Evolutionary conservation across 2,888 invertebrate genomes (phyloP).

Genomic region (Elegia similella): DNA sequence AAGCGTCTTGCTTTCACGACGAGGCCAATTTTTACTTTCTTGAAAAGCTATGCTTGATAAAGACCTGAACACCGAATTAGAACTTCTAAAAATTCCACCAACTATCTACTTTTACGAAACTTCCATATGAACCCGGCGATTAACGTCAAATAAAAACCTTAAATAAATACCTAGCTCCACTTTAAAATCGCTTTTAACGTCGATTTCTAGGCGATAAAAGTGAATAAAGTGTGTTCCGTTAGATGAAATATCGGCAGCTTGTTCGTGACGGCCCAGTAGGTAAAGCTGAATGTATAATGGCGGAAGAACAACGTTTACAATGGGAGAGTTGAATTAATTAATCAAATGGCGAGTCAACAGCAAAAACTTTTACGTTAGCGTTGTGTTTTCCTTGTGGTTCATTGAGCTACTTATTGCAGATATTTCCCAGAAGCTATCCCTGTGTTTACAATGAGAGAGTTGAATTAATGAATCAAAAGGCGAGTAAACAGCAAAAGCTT

Average conservation of each 20-base stretch:
- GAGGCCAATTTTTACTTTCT: too few species aligned
- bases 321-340: neutral
- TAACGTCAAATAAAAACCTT: slow-evolving; percentile 8
- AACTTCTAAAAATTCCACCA: neutral
- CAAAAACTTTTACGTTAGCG: too few species aligned
- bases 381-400: too few species aligned
- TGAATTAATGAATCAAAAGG: neutral
- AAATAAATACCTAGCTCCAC: slow-evolving; percentile 14
- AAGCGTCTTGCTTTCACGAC: too few species aligned
- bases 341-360: neutral
- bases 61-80: neutral
- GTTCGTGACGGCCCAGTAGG: slow-evolving; percentile 21
- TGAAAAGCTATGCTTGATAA: neutral
- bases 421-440: too few species aligned
- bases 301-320: neutral
- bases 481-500: neutral
- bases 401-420: too few species aligned
- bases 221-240: slow-evolving; percentile 22
- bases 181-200: slow-evolving; percentile 15
- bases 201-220: slow-evolving; percentile 15
- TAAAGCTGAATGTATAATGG: slow-evolving; percentile 22
- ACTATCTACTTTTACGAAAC: neutral
- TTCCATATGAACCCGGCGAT: neutral
- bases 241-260: slow-evolving; percentile 22
- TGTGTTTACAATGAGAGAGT: neutral